A percentile compares a stretch with the other conserved stretches of the same genome.
These are phyloP conservation scores for Corythaeola cristata DNA, from an alignment of 2,113 vertebrate genomes.

Conservation along the genomic window DNA sequence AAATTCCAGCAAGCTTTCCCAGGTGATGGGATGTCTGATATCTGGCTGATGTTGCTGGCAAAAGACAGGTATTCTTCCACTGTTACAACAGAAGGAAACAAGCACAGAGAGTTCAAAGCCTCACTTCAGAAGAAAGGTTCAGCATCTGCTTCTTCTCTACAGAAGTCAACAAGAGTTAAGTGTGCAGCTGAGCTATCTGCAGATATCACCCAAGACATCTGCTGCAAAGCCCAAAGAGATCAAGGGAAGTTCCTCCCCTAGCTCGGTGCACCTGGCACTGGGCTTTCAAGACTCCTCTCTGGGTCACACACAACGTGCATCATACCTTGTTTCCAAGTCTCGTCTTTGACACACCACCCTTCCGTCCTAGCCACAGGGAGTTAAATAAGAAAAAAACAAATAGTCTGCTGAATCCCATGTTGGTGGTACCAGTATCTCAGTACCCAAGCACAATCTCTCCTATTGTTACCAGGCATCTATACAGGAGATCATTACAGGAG, in stretches of 20 bases:
- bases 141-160: background rate
- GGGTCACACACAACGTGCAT: rapidly evolving
- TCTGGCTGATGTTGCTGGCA: background rate
- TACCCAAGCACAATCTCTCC: background rate
- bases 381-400: background rate
- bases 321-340: background rate
- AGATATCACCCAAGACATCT: background rate
- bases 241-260: background rate
- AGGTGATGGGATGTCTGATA: background rate
- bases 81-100: background rate
- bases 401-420: background rate
- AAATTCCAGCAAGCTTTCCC: background rate
- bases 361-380: background rate
- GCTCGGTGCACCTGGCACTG: background rate
- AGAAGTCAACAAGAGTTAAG: background rate
- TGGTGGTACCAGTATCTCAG: no score
- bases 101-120: background rate
- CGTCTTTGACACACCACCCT: background rate
- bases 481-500: background rate
- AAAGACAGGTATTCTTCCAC: background rate
- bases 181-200: background rate
- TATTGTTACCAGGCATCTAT: background rate
- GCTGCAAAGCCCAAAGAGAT: background rate
- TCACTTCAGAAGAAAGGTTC: background rate
- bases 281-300: background rate